Evolutionary conservation across 2,113 vertebrate genomes (phyloP).

Genomic region (Morone chrysops): DNA sequence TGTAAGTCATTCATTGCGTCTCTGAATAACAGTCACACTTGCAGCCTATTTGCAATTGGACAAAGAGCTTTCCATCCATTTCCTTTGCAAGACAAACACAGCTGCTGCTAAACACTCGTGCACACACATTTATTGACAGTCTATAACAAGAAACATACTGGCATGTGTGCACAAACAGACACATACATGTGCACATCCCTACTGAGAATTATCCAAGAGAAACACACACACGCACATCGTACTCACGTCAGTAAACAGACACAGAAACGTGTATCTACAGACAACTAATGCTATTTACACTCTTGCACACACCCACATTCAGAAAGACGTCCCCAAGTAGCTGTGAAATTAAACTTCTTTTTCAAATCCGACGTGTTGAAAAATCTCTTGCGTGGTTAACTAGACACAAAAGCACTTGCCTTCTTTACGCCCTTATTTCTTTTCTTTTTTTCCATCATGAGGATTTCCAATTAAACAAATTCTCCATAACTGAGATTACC

Average conservation of each 20-base stretch:
- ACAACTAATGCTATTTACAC: conserved; percentile 42
- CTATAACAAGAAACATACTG: conserved; percentile 45
- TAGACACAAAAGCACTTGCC: conserved; percentile 64
- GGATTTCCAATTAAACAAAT: conserved; percentile 79
- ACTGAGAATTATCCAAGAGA: conserved; percentile 23
- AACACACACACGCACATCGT: conserved; percentile 7
- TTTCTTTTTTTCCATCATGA: conserved; percentile 35
- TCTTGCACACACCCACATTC: conserved; percentile 43
- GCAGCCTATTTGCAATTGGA: conserved; percentile 52
- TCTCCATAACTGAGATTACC: conserved; percentile 73
- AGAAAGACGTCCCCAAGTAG: conserved; percentile 73
- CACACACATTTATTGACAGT: conserved; percentile 62
- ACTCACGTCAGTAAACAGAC: conserved; percentile 18
- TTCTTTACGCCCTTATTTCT: conserved; percentile 2
- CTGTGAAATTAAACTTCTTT: conserved; percentile 80
- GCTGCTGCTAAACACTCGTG: conserved; percentile 72
- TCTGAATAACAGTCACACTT: conserved; percentile 61
- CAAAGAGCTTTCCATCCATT: conserved; percentile 68
- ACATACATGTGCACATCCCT: neutral
- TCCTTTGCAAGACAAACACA: conserved; percentile 73
- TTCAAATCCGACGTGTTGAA: conserved; percentile 64
- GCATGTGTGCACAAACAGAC: conserved; percentile 25
- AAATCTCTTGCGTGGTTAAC: conserved; percentile 69
- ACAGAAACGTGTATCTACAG: neutral
- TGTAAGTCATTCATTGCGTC: conserved; percentile 58